Base-by-base conservation (phyloP, 1,140 invertebrate genomes). In the Eriocheir sinensis region DNA sequence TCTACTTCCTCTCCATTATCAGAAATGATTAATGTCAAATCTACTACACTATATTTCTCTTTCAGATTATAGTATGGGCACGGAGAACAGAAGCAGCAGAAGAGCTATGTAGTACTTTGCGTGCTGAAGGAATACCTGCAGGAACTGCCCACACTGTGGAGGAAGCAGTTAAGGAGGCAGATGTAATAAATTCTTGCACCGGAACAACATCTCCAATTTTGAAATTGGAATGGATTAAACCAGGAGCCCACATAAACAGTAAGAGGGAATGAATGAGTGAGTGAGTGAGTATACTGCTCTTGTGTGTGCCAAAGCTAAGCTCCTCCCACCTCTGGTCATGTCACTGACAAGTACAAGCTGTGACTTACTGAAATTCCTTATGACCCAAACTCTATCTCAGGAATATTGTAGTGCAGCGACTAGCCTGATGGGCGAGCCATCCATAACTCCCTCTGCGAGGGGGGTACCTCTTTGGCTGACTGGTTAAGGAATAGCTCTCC, bases 191-290 rank as follows among this genome's bases (percentile, higher is more conserved):
- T 40, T 97, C 96, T 27, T 97, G 96, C n/a, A 97, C 97, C 32
- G 96, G 95, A 34, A 95, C 96, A n/a, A 94, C 94, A 32, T 96
- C 91, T 72, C 96, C 97, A 38, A 95, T 97, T 15, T 89, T 97
- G 44, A 95, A 96, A 81, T 91, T 89, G 21, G 95, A 96, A 40
- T 97, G 97, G 97, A 96, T 97, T 8, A 97, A 97, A 96, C 95
- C 96, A 21, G 96, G 96, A 44, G 96, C 96, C 89, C 97, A 97
- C 95, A 96, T 97, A 44, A 97, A 97, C 96, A 97, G 97, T 97
- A 95, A 53, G 91, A 60, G 4, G 41, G n/a, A n/a, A n/a, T n/a
- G n/a, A n/a, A n/a, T n/a, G n/a, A n/a, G n/a, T n/a, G n/a, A n/a
- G n/a, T n/a, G n/a, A n/a, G n/a, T n/a, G n/a, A n/a, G n/a, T n/a